A percentile compares a stretch with the other conserved stretches of the same genome.
Evolutionary conservation across 2,888 invertebrate genomes (phyloP).

Genomic region (Limnephilus auricula): DNA sequence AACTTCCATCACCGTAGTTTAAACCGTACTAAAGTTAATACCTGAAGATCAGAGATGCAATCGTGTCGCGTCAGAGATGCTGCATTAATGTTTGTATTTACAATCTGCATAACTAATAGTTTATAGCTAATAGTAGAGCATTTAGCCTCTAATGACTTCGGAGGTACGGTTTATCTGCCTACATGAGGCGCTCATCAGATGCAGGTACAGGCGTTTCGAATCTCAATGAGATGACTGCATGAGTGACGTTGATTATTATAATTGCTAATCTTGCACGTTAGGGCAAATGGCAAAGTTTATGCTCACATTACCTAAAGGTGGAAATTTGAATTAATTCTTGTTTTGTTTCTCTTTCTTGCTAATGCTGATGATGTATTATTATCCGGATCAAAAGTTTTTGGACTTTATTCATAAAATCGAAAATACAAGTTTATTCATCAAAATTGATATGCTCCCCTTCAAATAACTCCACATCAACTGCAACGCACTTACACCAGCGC

Average conservation of each 20-base stretch:
- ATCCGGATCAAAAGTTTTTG: too few relatives aligned
- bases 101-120: neutral
- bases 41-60: neutral
- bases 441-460: too few relatives aligned
- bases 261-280: neutral
- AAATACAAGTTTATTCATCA: too few relatives aligned
- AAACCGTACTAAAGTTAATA: neutral
- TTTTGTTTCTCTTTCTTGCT: neutral
- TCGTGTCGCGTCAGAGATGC: neutral
- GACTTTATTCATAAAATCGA: too few relatives aligned
- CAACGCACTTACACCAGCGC: too few relatives aligned
- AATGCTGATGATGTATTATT: too few relatives aligned
- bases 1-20: neutral
- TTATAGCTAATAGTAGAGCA: neutral
- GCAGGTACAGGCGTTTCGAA: neutral
- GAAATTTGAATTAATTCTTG: neutral
- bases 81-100: neutral
- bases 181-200: neutral
- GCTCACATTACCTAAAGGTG: neutral
- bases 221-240: neutral
- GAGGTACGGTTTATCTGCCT: neutral
- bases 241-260: neutral
- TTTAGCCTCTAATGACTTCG: neutral
- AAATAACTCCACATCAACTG: too few relatives aligned
- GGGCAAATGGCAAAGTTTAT: too few relatives aligned